These are phyloP conservation scores for Thymelicus lineola DNA, from an alignment of 2,888 invertebrate genomes.

Conservation along the genomic window DNA sequence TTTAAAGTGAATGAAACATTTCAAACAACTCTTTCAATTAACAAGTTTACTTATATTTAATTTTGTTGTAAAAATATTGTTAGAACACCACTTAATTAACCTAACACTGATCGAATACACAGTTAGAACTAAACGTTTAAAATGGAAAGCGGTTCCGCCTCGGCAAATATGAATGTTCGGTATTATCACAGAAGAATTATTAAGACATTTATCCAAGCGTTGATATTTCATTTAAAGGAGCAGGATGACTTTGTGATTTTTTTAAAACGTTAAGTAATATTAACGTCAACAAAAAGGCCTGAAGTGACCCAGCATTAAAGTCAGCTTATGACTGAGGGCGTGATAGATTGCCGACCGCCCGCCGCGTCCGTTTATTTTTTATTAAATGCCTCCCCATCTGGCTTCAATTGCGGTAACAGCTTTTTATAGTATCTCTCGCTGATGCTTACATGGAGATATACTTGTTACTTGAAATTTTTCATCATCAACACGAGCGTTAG, in stretches of 20 bases:
- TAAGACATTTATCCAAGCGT: slow-evolving; percentile 66
- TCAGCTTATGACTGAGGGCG: slow-evolving; percentile 80
- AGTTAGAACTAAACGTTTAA: slow-evolving; percentile 9
- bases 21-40: background rate
- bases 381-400: slow-evolving; percentile 76
- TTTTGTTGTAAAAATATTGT: background rate
- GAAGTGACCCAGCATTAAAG: slow-evolving; percentile 83
- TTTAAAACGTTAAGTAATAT: slow-evolving; percentile 73
- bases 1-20: too few species aligned
- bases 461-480: slow-evolving; percentile 22
- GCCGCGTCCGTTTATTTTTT: slow-evolving; percentile 74
- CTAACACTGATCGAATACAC: slow-evolving; percentile 16
- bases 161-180: slow-evolving; percentile 33
- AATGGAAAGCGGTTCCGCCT: slow-evolving; percentile 13
- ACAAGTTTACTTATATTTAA: background rate
- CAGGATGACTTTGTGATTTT: slow-evolving; percentile 70
- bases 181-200: too few species aligned
- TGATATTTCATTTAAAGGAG: slow-evolving; percentile 72
- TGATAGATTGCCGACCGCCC: slow-evolving; percentile 77
- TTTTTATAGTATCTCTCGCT: slow-evolving; percentile 57
- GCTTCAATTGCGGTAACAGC: slow-evolving; percentile 75
- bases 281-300: slow-evolving; percentile 81
- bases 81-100: slow-evolving; percentile 24
- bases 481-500: background rate
- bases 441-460: slow-evolving; percentile 30